Base-by-base conservation (phyloP, 2,888 invertebrate genomes). In the Acrobasis consociella region DNA sequence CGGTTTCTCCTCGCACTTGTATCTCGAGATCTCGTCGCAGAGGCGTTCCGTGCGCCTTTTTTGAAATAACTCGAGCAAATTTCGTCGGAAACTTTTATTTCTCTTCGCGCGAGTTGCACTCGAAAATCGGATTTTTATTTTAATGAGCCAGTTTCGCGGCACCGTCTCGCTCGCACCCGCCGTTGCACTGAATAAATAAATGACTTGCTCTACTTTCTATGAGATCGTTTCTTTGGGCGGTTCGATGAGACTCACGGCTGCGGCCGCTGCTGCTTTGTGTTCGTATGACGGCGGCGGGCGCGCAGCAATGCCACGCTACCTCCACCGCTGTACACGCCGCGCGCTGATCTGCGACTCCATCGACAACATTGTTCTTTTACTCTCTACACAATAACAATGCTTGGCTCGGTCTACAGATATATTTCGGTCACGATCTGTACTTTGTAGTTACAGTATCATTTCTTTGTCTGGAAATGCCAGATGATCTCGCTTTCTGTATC, bases 201-300 rank as follows among this genome's bases (percentile, higher is more conserved):
- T 89, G 85, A 91, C 78, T 90, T 89, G 91, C 84, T 91, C 92
- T 86, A 92, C 92, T 92, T 92, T 92, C 92, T 91, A 91, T 91
- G 88, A 89, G 89, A 91, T 90, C 82, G 86, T 89, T 90, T 90
- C 86, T 90, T 89, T 88, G 83, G 85, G 85, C 83, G 76, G 81
- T 76, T 75, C 81, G 85, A 87, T 82, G 86, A 82, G 81, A 78
- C 77, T 77, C 67, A 76, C 72, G 72, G 70, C 72, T 42, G 71
- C 72, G 73, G 72, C 70, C 72, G 73, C 71, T 68, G 73, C 67
- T 69, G 70, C 71, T 68, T 72, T 71, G 74, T 70, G 70, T 61
- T 62, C 59, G 66, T 59, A 62, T 22, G 22, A 10, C 16, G 38
- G 62, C 39, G 58, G 60, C 64, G 69, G 66, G 69, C 42, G 67